These are phyloP conservation scores for Acrocyrtus sp. DNA, from an alignment of 2,888 invertebrate species.

Conservation along the genomic window DNA sequence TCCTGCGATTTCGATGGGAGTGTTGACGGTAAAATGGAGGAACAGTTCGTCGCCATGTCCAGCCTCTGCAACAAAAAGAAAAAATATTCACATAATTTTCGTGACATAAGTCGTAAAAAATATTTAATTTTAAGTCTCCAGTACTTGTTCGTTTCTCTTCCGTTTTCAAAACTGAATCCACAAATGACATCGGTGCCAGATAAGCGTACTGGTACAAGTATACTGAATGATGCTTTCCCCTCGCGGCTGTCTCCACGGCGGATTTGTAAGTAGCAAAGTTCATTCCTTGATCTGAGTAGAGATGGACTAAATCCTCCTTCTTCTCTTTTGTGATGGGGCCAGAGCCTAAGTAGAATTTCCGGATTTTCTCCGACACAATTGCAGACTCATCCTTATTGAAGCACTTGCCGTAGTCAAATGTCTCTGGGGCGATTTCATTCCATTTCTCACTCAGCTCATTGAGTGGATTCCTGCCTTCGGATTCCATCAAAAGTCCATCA, in stretches of 20 bases:
- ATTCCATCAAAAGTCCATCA: neutral
- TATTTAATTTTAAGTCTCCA: no score
- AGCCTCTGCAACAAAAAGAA: neutral
- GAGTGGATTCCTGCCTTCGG: neutral
- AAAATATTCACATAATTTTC: no score
- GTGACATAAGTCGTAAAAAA: no score
- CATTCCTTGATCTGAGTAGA: constrained; percentile 9
- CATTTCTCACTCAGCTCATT: constrained; percentile 5
- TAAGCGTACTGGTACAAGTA: constrained; percentile 38
- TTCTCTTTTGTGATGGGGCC: constrained; percentile 9
- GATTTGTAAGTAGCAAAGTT: neutral
- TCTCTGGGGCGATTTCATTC: neutral
- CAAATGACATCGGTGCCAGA: no score
- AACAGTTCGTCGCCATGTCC: constrained; percentile 21
- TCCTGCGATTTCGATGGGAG: neutral
- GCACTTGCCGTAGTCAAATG: neutral
- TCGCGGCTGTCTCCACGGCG: constrained; percentile 2
- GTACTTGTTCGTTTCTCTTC: no score
- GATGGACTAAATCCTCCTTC: neutral
- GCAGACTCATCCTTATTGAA: neutral
- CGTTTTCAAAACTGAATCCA: neutral
- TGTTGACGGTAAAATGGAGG: neutral
- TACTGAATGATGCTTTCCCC: constrained; percentile 3
- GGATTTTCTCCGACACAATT: neutral
- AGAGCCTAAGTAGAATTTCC: constrained; percentile 29